Conservation (phyloP, 2,113 vertebrate species). For the Neotoma lepida region DNA sequence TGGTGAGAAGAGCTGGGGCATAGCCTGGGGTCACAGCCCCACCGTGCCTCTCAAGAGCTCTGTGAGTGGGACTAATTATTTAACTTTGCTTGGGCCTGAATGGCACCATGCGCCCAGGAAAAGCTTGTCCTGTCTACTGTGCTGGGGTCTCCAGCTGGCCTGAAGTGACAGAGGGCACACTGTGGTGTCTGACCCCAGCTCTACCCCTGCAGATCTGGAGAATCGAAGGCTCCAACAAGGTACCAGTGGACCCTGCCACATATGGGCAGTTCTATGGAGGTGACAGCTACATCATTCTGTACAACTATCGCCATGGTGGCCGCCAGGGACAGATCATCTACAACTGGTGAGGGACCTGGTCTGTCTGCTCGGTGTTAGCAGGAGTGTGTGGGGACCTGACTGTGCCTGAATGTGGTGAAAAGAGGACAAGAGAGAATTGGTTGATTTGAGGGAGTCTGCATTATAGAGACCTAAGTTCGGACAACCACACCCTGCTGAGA, state of each 20-base stretch:
- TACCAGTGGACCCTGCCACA: constrained; percentile 86
- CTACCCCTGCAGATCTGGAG: constrained; percentile 92
- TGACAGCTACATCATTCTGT: constrained; percentile 97
- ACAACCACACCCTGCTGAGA: background rate
- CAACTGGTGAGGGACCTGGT: constrained; percentile 90
- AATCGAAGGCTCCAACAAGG: constrained; percentile 92
- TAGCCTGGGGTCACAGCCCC: background rate
- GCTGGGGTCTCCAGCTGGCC: background rate
- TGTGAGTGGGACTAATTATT: background rate
- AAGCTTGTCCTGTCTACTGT: accelerated
- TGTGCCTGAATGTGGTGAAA: background rate
- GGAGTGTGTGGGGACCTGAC: accelerated
- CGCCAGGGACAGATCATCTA: constrained; percentile 97
- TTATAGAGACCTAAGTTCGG: background rate
- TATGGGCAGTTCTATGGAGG: constrained; percentile 97
- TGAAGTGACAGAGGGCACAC: too few species aligned
- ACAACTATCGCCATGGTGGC: constrained; percentile 90
- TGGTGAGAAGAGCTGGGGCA: background rate
- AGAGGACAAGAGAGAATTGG: background rate
- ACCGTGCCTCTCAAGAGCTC: background rate
- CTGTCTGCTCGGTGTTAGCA: accelerated
- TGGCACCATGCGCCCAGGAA: too few species aligned
- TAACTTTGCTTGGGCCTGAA: background rate
- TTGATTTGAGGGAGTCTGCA: background rate
- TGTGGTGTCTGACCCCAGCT: background rate